Evolutionary conservation across 2,888 invertebrate genomes (phyloP).

Genomic region (Conus canariensis): DNA sequence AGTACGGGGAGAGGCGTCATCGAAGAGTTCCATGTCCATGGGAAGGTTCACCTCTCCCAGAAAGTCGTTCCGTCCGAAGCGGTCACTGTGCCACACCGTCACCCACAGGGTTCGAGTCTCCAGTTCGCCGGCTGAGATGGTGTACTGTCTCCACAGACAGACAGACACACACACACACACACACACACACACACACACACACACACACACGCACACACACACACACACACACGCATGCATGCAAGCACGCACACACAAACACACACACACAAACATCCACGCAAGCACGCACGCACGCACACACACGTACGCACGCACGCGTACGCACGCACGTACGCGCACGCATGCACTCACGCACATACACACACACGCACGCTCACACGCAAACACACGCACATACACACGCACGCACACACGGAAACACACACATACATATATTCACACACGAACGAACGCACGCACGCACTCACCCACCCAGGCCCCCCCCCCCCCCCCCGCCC

Average conservation of each 20-base stretch:
- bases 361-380: no score
- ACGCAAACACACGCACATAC: no score
- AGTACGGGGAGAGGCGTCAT: slow-evolving; percentile 94
- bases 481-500: no score
- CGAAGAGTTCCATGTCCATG: slow-evolving; percentile 94
- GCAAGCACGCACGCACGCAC: background rate
- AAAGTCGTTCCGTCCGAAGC: slow-evolving; percentile 98
- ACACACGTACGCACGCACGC: background rate
- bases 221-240: background rate
- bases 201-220: background rate
- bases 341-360: background rate
- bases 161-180: slow-evolving; percentile 34
- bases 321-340: no score
- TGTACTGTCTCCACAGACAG: slow-evolving; percentile 82
- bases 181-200: background rate
- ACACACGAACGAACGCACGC: no score
- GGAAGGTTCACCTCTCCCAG: slow-evolving; percentile 96
- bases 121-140: slow-evolving; percentile 91
- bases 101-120: slow-evolving; percentile 95
- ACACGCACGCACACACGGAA: no score
- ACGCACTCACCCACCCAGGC: no score
- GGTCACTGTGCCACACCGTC: slow-evolving; percentile 98
- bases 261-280: no score
- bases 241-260: no score
- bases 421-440: no score